These are phyloP conservation scores for Phymanthus crucifer DNA, from an alignment of 92 coral and sea anemone species.

Conservation along the genomic window DNA sequence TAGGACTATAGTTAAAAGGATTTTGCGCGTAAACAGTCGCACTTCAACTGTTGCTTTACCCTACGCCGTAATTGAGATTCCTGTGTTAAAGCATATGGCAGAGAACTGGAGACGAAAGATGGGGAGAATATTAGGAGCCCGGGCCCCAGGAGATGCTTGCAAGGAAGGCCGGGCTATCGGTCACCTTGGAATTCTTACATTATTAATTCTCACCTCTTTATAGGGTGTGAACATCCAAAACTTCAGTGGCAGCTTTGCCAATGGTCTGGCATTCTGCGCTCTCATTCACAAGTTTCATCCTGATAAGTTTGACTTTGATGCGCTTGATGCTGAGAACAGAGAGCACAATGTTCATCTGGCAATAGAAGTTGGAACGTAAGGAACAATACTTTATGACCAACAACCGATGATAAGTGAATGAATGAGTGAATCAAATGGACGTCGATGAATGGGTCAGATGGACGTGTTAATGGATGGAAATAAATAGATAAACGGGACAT, in stretches of 20 bases:
- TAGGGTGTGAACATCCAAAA: slow-evolving; percentile 93
- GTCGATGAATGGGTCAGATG: neutral
- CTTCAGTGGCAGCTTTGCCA: slow-evolving; percentile 89
- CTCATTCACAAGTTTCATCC: slow-evolving; percentile 98
- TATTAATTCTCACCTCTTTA: slow-evolving; percentile 6
- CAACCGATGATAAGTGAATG: neutral
- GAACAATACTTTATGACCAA: no score
- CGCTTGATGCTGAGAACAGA: slow-evolving; percentile 78
- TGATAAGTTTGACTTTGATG: slow-evolving; percentile 83
- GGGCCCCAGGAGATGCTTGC: no score
- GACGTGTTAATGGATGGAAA: neutral
- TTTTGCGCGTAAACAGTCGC: no score
- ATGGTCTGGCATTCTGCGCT: slow-evolving; percentile 94
- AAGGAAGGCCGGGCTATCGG: no score
- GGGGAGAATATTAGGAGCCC: no score
- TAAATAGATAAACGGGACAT: no score
- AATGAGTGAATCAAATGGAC: neutral
- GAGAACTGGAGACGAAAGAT: no score
- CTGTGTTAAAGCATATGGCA: no score
- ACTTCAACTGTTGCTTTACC: no score
- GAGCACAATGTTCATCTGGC: slow-evolving; percentile 85
- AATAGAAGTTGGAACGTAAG: slow-evolving; percentile 91
- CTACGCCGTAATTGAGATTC: no score
- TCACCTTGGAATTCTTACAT: no score
- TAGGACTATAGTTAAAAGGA: no score